Evolutionary conservation across 2,113 vertebrate species (phyloP), one percentile per base, ranked within the genome.

Genomic region (Trogon melanurus): DNA sequence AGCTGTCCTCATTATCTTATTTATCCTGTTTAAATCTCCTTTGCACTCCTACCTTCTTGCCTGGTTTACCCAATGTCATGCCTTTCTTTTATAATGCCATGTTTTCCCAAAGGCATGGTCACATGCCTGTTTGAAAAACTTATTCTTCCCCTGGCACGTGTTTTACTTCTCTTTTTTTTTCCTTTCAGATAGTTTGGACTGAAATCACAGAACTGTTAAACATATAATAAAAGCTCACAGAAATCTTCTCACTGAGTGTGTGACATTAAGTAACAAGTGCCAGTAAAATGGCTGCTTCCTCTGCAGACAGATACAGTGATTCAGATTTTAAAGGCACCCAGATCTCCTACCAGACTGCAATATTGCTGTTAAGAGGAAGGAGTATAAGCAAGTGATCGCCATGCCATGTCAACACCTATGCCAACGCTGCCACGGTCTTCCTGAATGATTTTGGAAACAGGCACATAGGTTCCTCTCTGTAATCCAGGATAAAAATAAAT

Each of bases 1-100:
- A 90, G 95, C 91, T 96, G 96, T 91, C 93, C 91, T 89, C 86
- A 83, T 95, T 91, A 95, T 92, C 93, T 94, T 91, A 95, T 76
- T 91, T 95, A 96, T 81, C 86, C 65, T 92, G 65, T 83, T 91
- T 90, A 85, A 93, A 89, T 85, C 67, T 94, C 89, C 85, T 53
- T 92, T 96, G 79, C 66, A 84, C 50, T 97, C 45, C 81, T 74
- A 86, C 66, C 76, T 76, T 83, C 89, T 72, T 93, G 56, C 64
- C 45, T 94, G 50, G 54, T 91, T 92, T 85, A 79, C 50, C 81
- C 88, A 84, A 38, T 88, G 75, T 93, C 88, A 72, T 82, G 41
- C 3, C 4, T 25, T 76, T 32, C 75, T 73, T 94, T 81, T 67
- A 65, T 44, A 51, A 65, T 34, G 19, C n/a, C 70, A 67, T 6